Evolutionary conservation across 1,140 invertebrate species (phyloP), one percentile per base, ranked within the genome.

Genomic region (Drosophila navojoa): DNA sequence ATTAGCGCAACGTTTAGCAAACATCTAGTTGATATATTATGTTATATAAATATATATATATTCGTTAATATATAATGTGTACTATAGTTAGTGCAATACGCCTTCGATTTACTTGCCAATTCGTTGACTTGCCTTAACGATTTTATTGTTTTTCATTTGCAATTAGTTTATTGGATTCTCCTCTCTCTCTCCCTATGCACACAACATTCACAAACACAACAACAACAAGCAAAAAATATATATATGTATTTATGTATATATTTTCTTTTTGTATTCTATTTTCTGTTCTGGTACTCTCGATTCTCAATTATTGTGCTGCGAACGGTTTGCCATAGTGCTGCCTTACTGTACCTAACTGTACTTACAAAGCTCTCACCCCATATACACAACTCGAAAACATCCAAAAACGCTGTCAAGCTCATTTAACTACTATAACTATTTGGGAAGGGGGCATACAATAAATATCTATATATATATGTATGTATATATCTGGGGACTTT

Each of bases 201-300:
- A 80, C 71, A 80, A 85, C 66, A 70, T 72, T 86, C 77, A 79
- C 79, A 87, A 89, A 87, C 77, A 84, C 66, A 70, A 74, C 59
- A 74, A 55, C 79, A 87, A 87, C 79, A 80, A 72, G 68, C 79
- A 71, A 70, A 81, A 82, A 87, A 74, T n/a, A 77, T 81, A 71
- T 84, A 77, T 77, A 49, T 66, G 62, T 50, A 15, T 35, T 10
- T 75, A 63, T 59, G 49, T 61, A 42, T 72, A 38, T 76, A 49
- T 70, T 35, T 22, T 29, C 25, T 47, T 42, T 44, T 16, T 44
- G 42, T 16, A 44, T 44, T 44, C 1, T 44, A 15, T 4, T 44
- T 44, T 44, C 42, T 32, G 9, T 44, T 27, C 53, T 76, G 79
- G 82, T 86, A 86, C 82, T 73, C 45, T 44, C 72, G 42, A 79